Percentiles rank a stretch among this genome's conserved stretches.
Evolutionary conservation across 1,140 invertebrate genomes (phyloP).

Genomic region (Danaus plexippus): DNA sequence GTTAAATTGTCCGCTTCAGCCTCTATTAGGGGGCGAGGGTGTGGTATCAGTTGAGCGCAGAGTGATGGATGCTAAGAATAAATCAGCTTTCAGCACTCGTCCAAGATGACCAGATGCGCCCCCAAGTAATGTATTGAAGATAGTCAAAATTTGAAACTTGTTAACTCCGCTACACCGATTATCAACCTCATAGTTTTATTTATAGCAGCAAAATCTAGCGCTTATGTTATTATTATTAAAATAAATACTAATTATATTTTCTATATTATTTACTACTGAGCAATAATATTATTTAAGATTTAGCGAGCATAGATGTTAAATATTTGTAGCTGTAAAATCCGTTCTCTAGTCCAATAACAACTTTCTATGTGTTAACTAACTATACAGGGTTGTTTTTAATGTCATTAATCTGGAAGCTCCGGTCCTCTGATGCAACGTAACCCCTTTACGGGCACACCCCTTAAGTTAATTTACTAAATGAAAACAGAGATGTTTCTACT

Average conservation of each 20-base stretch:
- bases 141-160: slow-evolving; percentile 15
- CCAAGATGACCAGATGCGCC: slow-evolving; percentile 51
- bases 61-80: slow-evolving; percentile 62
- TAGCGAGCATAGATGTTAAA: no score
- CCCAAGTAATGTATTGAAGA: slow-evolving; percentile 34
- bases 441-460: slow-evolving; percentile 37
- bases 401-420: slow-evolving; percentile 45
- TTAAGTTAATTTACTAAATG: slow-evolving; percentile 55
- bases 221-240: no score
- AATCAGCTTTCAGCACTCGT: slow-evolving; percentile 55
- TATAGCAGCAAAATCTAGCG: no score
- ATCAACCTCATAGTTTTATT: no score
- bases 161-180: background rate
- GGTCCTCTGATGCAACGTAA: slow-evolving; percentile 26
- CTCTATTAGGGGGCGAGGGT: slow-evolving; percentile 40
- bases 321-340: no score
- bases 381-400: slow-evolving; percentile 39
- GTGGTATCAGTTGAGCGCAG: slow-evolving; percentile 45
- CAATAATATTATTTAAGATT: no score
- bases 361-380: slow-evolving; percentile 2
- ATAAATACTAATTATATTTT: no score
- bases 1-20: slow-evolving; percentile 27
- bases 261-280: no score
- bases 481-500: slow-evolving; percentile 55
- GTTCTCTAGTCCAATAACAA: no score